Conservation (phyloP, 2,797 vertebrate species). For the Microctenopoma steveboyesi region DNA sequence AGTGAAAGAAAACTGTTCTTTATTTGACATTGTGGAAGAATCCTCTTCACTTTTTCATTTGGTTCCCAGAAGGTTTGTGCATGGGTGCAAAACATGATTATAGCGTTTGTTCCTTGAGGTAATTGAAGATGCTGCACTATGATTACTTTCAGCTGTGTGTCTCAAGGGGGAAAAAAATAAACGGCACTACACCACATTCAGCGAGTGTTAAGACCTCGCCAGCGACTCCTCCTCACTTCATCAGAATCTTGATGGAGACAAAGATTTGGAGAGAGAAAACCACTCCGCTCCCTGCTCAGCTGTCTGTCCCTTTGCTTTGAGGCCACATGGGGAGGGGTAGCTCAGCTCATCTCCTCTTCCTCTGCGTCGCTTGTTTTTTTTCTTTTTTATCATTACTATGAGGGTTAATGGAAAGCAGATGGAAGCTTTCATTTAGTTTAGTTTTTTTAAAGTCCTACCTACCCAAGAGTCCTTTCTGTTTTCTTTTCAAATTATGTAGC, state of each 20-base stretch:
- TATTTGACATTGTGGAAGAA: slow-evolving; percentile 4
- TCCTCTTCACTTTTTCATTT: slow-evolving; percentile 24
- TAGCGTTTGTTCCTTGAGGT: slow-evolving; percentile 66
- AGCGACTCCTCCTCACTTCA: slow-evolving; percentile 32
- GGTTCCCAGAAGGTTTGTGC: slow-evolving; percentile 48
- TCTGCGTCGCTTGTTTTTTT: slow-evolving; percentile 66
- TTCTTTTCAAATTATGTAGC: slow-evolving; percentile 9
- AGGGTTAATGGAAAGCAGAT: slow-evolving; percentile 75
- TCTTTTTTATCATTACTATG: slow-evolving; percentile 65
- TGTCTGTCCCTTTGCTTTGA: slow-evolving; percentile 59
- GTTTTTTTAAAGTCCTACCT: slow-evolving; percentile 57
- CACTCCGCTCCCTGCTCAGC: slow-evolving; percentile 39
- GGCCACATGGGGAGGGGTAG: slow-evolving; percentile 41
- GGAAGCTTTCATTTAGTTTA: slow-evolving; percentile 66
- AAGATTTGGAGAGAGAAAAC: slow-evolving; percentile 27
- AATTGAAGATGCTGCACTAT: slow-evolving; percentile 75
- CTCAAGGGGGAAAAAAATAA: background rate
- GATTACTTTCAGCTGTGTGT: slow-evolving; percentile 81
- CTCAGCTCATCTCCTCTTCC: slow-evolving; percentile 61
- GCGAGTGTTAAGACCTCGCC: slow-evolving; percentile 14
- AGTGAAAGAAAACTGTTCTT: slow-evolving; percentile 12
- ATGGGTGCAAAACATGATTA: slow-evolving; percentile 59
- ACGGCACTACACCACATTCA: slow-evolving; percentile 30
- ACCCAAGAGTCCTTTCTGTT: slow-evolving; percentile 53
- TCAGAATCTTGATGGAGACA: slow-evolving; percentile 48